Conservation (phyloP, 2,888 invertebrate species). For the Notodonta ziczac region DNA sequence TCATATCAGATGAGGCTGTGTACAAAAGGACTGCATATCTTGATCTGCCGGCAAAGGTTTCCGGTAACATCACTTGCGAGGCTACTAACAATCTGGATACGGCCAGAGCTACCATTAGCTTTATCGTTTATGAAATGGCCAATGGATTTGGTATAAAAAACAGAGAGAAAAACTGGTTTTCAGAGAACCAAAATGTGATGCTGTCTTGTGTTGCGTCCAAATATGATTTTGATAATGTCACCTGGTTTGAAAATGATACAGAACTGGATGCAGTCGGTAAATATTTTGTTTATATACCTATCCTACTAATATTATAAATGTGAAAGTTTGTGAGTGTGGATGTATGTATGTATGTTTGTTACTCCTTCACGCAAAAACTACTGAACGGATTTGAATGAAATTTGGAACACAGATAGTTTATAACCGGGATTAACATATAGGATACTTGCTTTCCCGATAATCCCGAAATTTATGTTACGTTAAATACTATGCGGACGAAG, state of each 20-base stretch:
- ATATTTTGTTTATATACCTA: not conserved
- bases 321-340: too few species aligned
- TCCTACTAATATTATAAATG: too few species aligned
- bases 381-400: too few species aligned
- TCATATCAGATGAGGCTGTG: conserved; percentile 23
- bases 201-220: conserved; percentile 66
- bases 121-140: conserved; percentile 62
- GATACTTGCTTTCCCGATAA: too few species aligned
- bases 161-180: conserved; percentile 50
- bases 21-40: conserved; percentile 52
- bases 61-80: conserved; percentile 61
- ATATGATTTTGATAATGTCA: conserved; percentile 57
- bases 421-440: too few species aligned
- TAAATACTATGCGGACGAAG: too few species aligned
- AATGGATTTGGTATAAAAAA: conserved; percentile 65
- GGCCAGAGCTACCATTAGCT: conserved; percentile 23
- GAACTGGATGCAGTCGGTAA: conserved; percentile 42
- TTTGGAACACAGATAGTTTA: too few species aligned
- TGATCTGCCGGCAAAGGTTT: conserved; percentile 39
- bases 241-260: conserved; percentile 55
- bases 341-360: too few species aligned
- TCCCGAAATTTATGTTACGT: too few species aligned
- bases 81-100: conserved; percentile 43
- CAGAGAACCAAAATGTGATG: conserved; percentile 51
- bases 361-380: too few species aligned